These are phyloP conservation scores for Uromys caudimaculatus DNA, from an alignment of 2,797 vertebrate genomes.

Conservation along the genomic window DNA sequence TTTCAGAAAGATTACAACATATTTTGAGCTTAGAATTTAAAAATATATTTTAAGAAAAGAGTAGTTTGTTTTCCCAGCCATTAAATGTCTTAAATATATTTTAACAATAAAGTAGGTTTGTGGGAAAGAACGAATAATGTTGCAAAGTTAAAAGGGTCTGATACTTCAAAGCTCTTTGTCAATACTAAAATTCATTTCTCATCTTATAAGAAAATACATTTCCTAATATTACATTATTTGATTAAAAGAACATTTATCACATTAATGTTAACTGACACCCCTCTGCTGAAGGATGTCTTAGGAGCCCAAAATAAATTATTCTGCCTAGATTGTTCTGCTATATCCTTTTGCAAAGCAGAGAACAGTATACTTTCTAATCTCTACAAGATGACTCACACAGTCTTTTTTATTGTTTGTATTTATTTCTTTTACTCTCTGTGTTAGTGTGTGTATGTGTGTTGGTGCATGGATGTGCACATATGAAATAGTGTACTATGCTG, in stretches of 20 bases:
- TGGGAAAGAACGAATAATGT: not conserved
- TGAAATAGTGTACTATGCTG: not conserved
- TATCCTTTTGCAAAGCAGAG: not conserved
- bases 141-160: not conserved
- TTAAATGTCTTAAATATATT: slow-evolving; percentile 21
- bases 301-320: not conserved
- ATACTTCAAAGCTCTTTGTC: not conserved
- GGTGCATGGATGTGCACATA: not conserved
- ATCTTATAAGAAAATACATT: not conserved
- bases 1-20: not conserved
- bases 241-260: not conserved
- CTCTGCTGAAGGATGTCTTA: not conserved
- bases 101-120: slow-evolving; percentile 15
- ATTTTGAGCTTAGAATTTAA: slow-evolving; percentile 41
- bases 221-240: not conserved
- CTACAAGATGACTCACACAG: not conserved
- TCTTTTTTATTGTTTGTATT: not conserved
- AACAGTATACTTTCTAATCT: not conserved
- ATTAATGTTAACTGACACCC: not conserved
- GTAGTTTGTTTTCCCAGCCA: slow-evolving; percentile 34
- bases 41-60: not conserved
- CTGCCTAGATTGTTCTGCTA: not conserved
- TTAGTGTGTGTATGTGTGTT: not conserved
- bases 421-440: not conserved
- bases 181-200: not conserved